These are phyloP conservation scores for Abramis brama DNA, from an alignment of 2,113 vertebrate species.

Conservation along the genomic window DNA sequence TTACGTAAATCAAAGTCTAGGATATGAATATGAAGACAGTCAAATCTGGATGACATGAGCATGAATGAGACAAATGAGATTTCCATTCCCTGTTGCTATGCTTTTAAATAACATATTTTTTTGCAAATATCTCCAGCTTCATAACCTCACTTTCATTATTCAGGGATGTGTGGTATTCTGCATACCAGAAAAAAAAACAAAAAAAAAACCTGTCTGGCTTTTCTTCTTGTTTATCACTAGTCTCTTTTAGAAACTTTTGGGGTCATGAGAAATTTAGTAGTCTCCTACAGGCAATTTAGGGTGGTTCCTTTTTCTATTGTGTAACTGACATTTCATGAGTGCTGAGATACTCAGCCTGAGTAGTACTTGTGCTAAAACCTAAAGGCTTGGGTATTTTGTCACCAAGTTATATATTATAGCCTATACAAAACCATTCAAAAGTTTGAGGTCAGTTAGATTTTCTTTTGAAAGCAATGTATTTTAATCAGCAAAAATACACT, in stretches of 20 bases:
- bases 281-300: slow-evolving; percentile 19
- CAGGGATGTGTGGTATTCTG: slow-evolving; percentile 14
- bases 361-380: neutral
- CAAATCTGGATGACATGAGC: slow-evolving; percentile 45
- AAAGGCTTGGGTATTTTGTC: neutral
- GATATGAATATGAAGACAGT: neutral
- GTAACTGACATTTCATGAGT: neutral
- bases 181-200: neutral
- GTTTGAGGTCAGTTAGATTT: neutral
- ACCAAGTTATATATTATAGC: neutral
- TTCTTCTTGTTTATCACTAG: slow-evolving; percentile 11
- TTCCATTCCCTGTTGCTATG: slow-evolving; percentile 30
- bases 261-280: slow-evolving; percentile 8
- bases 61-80: slow-evolving; percentile 57
- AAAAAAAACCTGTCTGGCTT: neutral
- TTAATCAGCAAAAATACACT: neutral
- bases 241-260: neutral
- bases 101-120: slow-evolving; percentile 52
- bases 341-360: neutral
- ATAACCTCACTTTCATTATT: slow-evolving; percentile 44
- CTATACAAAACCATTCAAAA: neutral
- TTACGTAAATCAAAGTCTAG: slow-evolving; percentile 24
- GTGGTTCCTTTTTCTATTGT: neutral
- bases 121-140: slow-evolving; percentile 46
- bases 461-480: neutral